phyloP scores from a whole-genome alignment of 2,797 vertebrate species.

The Odontamblyopus rebecca region DNA sequence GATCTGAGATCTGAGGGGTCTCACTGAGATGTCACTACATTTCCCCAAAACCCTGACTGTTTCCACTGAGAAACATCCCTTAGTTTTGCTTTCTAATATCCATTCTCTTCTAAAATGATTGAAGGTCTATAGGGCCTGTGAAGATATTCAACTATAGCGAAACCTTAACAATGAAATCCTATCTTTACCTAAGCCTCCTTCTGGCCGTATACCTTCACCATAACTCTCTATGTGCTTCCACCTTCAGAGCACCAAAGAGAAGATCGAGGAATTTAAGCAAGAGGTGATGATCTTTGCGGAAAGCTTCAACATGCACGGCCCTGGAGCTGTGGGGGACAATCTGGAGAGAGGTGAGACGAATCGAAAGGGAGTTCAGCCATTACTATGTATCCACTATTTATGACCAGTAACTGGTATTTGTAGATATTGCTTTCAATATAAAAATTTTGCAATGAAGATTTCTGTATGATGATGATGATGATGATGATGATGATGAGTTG shows the following conservation, averaged over 20 bases:
- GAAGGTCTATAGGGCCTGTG: too few relatives aligned
- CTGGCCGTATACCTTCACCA: too few relatives aligned
- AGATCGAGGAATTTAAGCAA: slow-evolving; percentile 76
- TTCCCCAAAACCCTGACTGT: neutral
- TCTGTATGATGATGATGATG: too few relatives aligned
- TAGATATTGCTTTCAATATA: too few relatives aligned
- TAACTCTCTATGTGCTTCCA: neutral
- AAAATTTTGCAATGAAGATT: too few relatives aligned
- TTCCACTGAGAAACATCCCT: too few relatives aligned
- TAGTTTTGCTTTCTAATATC: too few relatives aligned
- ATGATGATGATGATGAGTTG: too few relatives aligned
- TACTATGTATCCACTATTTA: too few relatives aligned
- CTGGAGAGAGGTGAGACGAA: slow-evolving; percentile 85
- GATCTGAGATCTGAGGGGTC: too few relatives aligned
- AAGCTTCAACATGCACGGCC: slow-evolving; percentile 83
- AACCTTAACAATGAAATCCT: neutral
- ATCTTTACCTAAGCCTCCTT: neutral
- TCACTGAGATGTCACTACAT: neutral
- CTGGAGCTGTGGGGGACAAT: slow-evolving; percentile 87
- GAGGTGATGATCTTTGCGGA: slow-evolving; percentile 80
- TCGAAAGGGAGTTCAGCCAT: too few relatives aligned
- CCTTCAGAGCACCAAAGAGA: slow-evolving; percentile 81
- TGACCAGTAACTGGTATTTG: too few relatives aligned
- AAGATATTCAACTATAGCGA: neutral
- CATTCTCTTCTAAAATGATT: neutral